These are phyloP conservation scores for Urocolius indicus DNA, from an alignment of 2,113 vertebrate species.

Conservation along the genomic window DNA sequence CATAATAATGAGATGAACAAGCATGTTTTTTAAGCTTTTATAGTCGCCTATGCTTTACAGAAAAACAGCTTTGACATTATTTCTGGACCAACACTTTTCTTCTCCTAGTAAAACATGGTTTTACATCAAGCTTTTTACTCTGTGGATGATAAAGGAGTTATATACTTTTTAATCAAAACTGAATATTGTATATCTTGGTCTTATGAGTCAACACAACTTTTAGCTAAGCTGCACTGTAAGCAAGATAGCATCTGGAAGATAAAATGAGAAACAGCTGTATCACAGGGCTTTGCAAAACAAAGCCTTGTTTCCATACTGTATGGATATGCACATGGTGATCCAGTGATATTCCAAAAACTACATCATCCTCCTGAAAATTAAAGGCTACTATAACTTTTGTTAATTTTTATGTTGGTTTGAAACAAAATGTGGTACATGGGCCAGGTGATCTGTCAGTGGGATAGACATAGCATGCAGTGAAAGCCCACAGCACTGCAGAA, in stretches of 20 bases:
- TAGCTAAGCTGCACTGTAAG: constrained; percentile 59
- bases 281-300: constrained; percentile 37
- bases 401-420: not conserved
- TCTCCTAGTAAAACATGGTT: not conserved
- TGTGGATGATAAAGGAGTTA: not conserved
- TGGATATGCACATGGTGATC: not conserved
- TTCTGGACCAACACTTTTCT: not conserved
- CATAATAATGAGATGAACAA: constrained; percentile 25
- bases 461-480: not conserved
- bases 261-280: constrained; percentile 71
- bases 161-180: not conserved
- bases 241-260: constrained; percentile 65
- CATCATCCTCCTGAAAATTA: not conserved
- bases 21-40: constrained; percentile 17
- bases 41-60: not conserved
- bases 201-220: constrained; percentile 54
- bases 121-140: not conserved
- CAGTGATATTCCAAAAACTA: not conserved
- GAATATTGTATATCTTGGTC: constrained; percentile 45
- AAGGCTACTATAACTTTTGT: not conserved
- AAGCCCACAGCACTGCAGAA: not conserved
- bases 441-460: not conserved
- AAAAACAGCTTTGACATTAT: constrained; percentile 1
- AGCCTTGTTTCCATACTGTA: constrained; percentile 29
- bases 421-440: not conserved